Percentiles rank a stretch among this genome's conserved stretches.
Evolutionary conservation across 30 jellyfish, hydroid and myxozoan species (phyloP).

Genomic region (Nemopilema nomurai): DNA sequence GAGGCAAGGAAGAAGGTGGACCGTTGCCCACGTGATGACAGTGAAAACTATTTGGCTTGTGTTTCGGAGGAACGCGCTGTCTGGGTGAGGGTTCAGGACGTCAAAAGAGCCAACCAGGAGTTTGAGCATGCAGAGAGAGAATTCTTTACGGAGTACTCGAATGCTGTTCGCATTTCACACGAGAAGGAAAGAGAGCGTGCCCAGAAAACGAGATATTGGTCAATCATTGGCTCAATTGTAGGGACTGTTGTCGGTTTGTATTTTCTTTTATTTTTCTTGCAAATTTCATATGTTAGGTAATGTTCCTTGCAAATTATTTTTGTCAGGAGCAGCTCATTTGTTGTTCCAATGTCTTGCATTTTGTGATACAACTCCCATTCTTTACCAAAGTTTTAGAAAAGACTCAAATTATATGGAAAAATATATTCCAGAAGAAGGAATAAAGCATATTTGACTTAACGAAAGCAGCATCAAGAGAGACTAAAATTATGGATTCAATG

Average conservation of each 20-base stretch:
- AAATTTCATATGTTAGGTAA: not conserved
- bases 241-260: slow-evolving; percentile 88
- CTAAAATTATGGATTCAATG: too few relatives aligned
- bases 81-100: slow-evolving; percentile 23
- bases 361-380: too few relatives aligned
- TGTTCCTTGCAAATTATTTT: not conserved
- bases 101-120: slow-evolving; percentile 34
- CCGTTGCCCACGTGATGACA: slow-evolving; percentile 78
- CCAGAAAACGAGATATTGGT: slow-evolving; percentile 92
- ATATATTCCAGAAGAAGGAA: too few relatives aligned
- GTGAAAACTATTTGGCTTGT: slow-evolving; percentile 57
- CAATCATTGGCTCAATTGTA: slow-evolving; percentile 82
- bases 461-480: too few relatives aligned
- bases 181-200: slow-evolving; percentile 91
- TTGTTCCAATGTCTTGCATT: too few relatives aligned
- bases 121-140: slow-evolving; percentile 80
- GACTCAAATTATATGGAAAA: too few relatives aligned
- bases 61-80: slow-evolving; percentile 83
- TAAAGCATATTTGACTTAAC: too few relatives aligned
- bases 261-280: not conserved
- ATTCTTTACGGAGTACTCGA: slow-evolving; percentile 65
- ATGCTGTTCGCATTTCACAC: slow-evolving; percentile 90
- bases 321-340: not conserved
- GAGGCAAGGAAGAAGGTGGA: slow-evolving; percentile 78
- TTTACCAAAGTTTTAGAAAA: too few relatives aligned